A percentile compares a stretch with the other conserved stretches of the same genome.
These are phyloP conservation scores for Nymphalis polychloros DNA, from an alignment of 2,888 invertebrate species.

Conservation along the genomic window DNA sequence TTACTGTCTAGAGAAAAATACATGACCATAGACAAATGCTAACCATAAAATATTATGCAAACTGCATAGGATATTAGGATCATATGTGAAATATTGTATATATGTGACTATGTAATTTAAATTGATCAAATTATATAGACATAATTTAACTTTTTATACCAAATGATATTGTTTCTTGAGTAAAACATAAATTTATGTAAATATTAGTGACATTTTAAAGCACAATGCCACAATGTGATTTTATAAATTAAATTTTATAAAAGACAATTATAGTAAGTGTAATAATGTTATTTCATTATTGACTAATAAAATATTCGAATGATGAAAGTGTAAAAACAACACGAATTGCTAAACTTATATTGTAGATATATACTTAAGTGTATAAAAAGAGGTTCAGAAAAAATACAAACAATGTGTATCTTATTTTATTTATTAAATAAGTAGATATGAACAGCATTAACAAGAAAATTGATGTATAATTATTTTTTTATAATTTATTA, in stretches of 20 bases:
- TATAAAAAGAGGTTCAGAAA: background rate
- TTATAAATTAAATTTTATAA: conserved; percentile 55
- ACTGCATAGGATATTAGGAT: conserved; percentile 43
- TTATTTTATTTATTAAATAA: background rate
- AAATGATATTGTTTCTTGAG: conserved; percentile 43
- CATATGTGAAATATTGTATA: conserved; percentile 48
- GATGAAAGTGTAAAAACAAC: background rate
- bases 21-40: background rate
- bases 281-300: conserved; percentile 38
- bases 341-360: background rate
- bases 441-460: background rate
- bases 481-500: conserved; percentile 8
- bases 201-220: conserved; percentile 48
- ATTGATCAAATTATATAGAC: conserved; percentile 38
- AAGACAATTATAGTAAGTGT: conserved; percentile 55
- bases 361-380: background rate
- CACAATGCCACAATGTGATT: conserved; percentile 57
- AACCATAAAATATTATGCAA: conserved; percentile 37
- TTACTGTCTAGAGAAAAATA: conserved; percentile 12
- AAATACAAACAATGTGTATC: background rate
- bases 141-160: conserved; percentile 45
- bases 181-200: conserved; percentile 39
- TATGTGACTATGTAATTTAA: conserved; percentile 43
- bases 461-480: background rate
- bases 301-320: conserved; percentile 9